Evolutionary conservation across 2,888 invertebrate species (phyloP).

Genomic region (Epinotia nisella): DNA sequence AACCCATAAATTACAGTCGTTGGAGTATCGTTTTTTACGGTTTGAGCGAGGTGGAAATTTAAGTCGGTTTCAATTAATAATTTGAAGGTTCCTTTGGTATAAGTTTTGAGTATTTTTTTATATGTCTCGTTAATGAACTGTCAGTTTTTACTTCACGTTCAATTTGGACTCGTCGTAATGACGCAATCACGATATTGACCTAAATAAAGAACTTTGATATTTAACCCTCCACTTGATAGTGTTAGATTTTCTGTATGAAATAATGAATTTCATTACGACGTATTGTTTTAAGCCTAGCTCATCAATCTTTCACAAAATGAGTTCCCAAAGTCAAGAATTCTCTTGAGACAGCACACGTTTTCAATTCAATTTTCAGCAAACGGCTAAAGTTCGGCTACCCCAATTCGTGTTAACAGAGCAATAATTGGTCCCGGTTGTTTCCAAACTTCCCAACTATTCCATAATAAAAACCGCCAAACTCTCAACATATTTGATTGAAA

Average conservation of each 20-base stretch:
- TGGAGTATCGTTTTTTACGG: slow-evolving; percentile 57
- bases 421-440: slow-evolving; percentile 56
- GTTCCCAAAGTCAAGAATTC: slow-evolving; percentile 15
- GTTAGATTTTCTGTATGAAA: slow-evolving; percentile 11
- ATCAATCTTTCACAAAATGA: background rate
- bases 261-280: background rate
- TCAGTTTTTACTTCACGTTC: slow-evolving; percentile 42
- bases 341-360: slow-evolving; percentile 23
- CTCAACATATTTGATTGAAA: slow-evolving; percentile 58
- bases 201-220: slow-evolving; percentile 14
- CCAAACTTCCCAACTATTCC: slow-evolving; percentile 61
- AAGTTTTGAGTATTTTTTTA: slow-evolving; percentile 35
- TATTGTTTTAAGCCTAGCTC: background rate
- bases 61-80: slow-evolving; percentile 68
- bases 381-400: slow-evolving; percentile 51
- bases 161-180: slow-evolving; percentile 33
- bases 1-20: slow-evolving; percentile 67
- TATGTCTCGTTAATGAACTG: slow-evolving; percentile 39
- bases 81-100: slow-evolving; percentile 58
- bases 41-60: slow-evolving; percentile 59
- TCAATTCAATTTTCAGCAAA: slow-evolving; percentile 41
- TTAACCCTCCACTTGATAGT: background rate
- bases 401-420: slow-evolving; percentile 48
- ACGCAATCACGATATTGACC: slow-evolving; percentile 30
- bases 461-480: slow-evolving; percentile 66